These are phyloP conservation scores for Cosmorhoe ocellata DNA, from an alignment of 2,888 invertebrate species.

Conservation along the genomic window DNA sequence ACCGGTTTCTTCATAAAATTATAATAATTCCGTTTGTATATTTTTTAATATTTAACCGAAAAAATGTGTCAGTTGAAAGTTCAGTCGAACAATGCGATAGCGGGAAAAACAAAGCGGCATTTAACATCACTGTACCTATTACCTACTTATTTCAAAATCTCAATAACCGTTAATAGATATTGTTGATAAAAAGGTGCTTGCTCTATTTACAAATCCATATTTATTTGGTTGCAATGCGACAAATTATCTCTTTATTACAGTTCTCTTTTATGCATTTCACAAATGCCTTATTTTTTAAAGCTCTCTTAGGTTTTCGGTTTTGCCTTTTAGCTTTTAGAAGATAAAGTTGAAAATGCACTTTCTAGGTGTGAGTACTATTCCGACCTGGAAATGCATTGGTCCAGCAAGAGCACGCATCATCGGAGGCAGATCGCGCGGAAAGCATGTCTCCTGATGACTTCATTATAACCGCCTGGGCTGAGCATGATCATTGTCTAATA, in stretches of 20 bases:
- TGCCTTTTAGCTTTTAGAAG: conserved; percentile 5
- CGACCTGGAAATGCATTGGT: conserved; percentile 55
- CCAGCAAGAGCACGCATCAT: conserved; percentile 53
- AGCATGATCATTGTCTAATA: conserved; percentile 38
- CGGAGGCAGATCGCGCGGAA: conserved; percentile 57
- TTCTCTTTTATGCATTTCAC: background rate
- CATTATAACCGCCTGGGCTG: conserved; percentile 39
- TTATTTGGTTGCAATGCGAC: conserved; percentile 23
- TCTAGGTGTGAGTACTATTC: conserved; percentile 22
- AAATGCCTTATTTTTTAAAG: background rate
- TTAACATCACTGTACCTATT: conserved; percentile 15
- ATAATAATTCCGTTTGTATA: background rate
- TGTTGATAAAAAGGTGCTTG: conserved; percentile 18
- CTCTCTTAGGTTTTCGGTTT: background rate
- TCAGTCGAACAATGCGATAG: conserved; percentile 41
- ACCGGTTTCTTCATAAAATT: too few species aligned
- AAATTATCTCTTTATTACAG: too few species aligned
- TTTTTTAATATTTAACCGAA: conserved; percentile 15
- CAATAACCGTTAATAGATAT: conserved; percentile 33
- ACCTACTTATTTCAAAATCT: conserved; percentile 22
- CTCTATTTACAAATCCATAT: conserved; percentile 25
- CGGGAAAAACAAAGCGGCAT: conserved; percentile 39
- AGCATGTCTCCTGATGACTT: conserved; percentile 53
- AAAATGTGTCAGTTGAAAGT: conserved; percentile 38
- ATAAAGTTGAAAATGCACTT: conserved; percentile 16